These are phyloP conservation scores for Pimephales promelas DNA, from an alignment of 2,113 vertebrate genomes.

Conservation along the genomic window DNA sequence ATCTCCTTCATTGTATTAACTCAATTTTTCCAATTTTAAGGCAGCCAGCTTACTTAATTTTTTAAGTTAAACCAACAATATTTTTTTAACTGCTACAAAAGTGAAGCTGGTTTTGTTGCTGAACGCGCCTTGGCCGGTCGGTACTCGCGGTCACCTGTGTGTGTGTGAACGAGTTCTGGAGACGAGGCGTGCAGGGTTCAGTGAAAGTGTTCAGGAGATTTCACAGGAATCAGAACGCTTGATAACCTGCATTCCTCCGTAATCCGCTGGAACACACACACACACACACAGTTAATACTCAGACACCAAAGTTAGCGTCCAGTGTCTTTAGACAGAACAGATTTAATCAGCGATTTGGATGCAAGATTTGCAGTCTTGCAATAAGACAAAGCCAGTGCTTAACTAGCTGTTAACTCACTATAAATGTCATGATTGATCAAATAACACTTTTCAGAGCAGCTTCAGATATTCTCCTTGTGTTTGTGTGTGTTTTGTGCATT, in stretches of 20 bases:
- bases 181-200: not conserved
- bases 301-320: not conserved
- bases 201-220: not conserved
- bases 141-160: not conserved
- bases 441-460: not conserved
- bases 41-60: no score
- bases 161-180: not conserved
- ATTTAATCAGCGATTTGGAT: not conserved
- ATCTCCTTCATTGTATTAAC: no score
- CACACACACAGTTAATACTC: not conserved
- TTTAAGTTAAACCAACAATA: no score
- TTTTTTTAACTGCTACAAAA: no score
- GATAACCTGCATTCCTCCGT: conserved; percentile 14
- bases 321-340: not conserved
- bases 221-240: not conserved
- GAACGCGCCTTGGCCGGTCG: not conserved
- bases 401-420: not conserved
- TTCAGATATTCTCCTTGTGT: not conserved
- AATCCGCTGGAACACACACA: not conserved
- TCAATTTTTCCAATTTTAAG: no score
- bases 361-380: not conserved
- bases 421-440: not conserved
- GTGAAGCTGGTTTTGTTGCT: no score
- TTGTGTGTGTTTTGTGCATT: not conserved
- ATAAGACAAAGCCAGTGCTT: not conserved